phyloP scores from a whole-genome alignment of 2,797 vertebrate genomes.

The Mareca strepera region DNA sequence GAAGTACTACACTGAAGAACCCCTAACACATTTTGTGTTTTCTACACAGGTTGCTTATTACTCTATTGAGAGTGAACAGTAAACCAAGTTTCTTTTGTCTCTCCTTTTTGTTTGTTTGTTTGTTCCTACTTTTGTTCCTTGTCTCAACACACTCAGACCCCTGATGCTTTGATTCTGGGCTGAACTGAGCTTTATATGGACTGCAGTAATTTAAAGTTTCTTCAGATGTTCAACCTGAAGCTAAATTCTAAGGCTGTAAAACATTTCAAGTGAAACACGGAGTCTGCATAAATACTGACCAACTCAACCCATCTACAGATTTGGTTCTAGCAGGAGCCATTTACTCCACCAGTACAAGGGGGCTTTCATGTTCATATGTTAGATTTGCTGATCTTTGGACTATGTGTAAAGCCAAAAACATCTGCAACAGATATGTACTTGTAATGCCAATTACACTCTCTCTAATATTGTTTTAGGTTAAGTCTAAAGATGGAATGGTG shows the following conservation, averaged over 20 bases:
- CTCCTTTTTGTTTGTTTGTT: background rate
- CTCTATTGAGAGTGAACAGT: background rate
- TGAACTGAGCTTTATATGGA: background rate
- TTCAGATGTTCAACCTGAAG: background rate
- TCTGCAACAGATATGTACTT: background rate
- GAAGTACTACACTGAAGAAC: background rate
- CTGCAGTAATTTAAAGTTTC: background rate
- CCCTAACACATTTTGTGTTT: background rate
- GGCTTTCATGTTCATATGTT: background rate
- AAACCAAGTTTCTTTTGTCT: background rate
- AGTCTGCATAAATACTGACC: background rate
- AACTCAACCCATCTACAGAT: background rate
- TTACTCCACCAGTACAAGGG: background rate
- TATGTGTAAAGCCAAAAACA: accelerated
- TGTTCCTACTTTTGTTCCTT: background rate
- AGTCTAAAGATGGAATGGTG: background rate
- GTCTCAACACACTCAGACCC: background rate
- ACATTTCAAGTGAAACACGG: background rate
- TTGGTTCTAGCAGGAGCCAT: background rate
- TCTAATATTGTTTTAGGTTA: background rate
- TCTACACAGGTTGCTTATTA: background rate
- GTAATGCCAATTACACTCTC: background rate
- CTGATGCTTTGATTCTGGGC: background rate
- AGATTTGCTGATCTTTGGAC: background rate
- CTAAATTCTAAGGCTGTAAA: background rate